Evolutionary conservation across 2,888 invertebrate genomes (phyloP), one percentile per base, ranked within the genome.

Genomic region (Sesia bembeciformis): DNA sequence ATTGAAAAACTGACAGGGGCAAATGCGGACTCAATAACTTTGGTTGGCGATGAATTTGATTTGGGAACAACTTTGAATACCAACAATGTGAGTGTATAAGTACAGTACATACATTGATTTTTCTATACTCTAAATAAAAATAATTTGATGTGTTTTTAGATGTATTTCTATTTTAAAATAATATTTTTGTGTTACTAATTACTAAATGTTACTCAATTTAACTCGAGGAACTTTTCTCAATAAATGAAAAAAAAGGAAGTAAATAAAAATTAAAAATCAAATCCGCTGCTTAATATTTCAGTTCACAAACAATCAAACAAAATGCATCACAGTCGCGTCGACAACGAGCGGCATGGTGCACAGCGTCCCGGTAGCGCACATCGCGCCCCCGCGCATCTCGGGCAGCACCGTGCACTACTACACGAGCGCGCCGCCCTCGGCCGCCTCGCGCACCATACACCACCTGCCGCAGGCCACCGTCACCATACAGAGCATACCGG

Each of bases 1-100:
- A 89, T 90, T 56, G 90, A 90, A 62, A 90, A 88, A 56, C 62
- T 90, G 56, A 89, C 90, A 1, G 90, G 88, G 5, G 85, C 86
- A 4, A 85, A 88, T 68, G 81, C 87, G 4, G 89, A 90, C 57
- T 84, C 85, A 0, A 78, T 90, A 5, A 85, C 86, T 4, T 72
- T 90, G 58, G 86, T 87, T 55, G 86, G 88, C 0, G 89, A 89
- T 57, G 89, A 89, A 67, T 89, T 89, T 58, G 89, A 89, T 72
- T 71, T 89, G 59, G 87, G 88, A n/a, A 74, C 84, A 3, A 85
- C 89, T 6, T 74, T 89, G 57, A 87, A 85, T 60, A 81, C 83
- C 4, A 80, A 61, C 57, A 83, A 79, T 65, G 88, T 88, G 74
- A 83, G 84, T 81, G 50, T n/a, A 49, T 49, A n/a, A n/a, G n/a